Evolutionary conservation across 2,888 invertebrate species (phyloP), one percentile per base, ranked within the genome.

Genomic region (Pseudolycoriella hygida): DNA sequence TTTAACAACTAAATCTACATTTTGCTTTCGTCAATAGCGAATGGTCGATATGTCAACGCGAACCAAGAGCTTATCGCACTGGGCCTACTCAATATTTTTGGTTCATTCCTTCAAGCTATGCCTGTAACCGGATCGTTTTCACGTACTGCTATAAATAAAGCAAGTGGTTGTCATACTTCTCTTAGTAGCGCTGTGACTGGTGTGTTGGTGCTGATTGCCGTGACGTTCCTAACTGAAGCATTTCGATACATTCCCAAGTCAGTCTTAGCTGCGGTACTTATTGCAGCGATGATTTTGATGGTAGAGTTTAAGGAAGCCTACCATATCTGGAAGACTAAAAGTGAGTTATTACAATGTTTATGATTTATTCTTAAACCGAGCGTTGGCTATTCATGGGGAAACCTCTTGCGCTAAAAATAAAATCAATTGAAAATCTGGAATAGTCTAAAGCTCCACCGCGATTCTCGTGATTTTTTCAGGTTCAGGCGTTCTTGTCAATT

Each of bases 21-120:
- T 2, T 44, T 11, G 5, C 2, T 41, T 43, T 51, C 54, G 30
- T 45, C 58, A 58, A 6, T 55, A 86, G 86, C 84, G 0, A 80
- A 80, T 56, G 80, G 82, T 1, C 73, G 72, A 53, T 66, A 76
- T 0, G 71, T 93, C 46, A 84, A 92, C 61, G 83, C 84, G 1
- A 87, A 86, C 1, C 93, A 93, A 60, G 93, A 94, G 66, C 79
- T 94, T 76, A 60, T 92, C 20, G 88, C 92, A 0, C 65, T 93
- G 20, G 88, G 88, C 12, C 59, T 81, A 2, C 79, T 83, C 53
- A 93, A 92, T 65, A 55, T 90, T 18, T 55, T 82, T 43, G 78
- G 88, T 3, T 80, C 86, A 18, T 86, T 90, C 61, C 76, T 85
- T 1, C 75, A 76, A 45, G 79, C 88, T 38, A 90, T 92, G 79